phyloP scores from a whole-genome alignment of 2,888 invertebrate genomes.

The Dexiosoma caninum region DNA sequence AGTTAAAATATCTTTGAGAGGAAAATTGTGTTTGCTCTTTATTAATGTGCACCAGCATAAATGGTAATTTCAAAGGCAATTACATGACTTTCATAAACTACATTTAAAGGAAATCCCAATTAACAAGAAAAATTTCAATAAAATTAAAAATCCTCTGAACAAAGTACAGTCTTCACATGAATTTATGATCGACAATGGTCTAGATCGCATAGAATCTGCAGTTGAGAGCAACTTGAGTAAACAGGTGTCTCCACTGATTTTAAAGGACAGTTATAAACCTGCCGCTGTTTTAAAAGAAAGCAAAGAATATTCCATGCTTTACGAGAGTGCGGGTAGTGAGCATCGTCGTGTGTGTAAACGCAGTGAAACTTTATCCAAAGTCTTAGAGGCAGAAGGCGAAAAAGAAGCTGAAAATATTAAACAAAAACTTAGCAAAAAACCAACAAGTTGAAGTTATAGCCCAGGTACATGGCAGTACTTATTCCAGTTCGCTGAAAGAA shows the following conservation, averaged over 20 bases:
- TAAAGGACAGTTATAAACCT: neutral
- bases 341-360: constrained; percentile 69
- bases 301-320: neutral
- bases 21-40: constrained; percentile 88
- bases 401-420: constrained; percentile 6
- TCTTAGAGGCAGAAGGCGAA: constrained; percentile 63
- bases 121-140: constrained; percentile 65
- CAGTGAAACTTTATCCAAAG: constrained; percentile 73
- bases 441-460: constrained; percentile 28
- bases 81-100: constrained; percentile 41
- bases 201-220: constrained; percentile 71
- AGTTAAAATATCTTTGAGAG: constrained; percentile 89
- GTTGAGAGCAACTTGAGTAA: constrained; percentile 70
- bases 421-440: too few relatives aligned
- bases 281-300: neutral
- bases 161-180: constrained; percentile 22
- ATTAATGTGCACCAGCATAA: constrained; percentile 83
- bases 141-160: constrained; percentile 25
- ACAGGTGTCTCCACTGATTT: constrained; percentile 3
- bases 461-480: constrained; percentile 32
- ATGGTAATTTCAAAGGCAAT: constrained; percentile 61
- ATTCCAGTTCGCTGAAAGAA: neutral
- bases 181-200: constrained; percentile 37
- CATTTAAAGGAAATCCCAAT: constrained; percentile 71
- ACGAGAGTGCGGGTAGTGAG: neutral